Conservation (phyloP, 2,888 invertebrate species). For the Laspeyria flexula region DNA sequence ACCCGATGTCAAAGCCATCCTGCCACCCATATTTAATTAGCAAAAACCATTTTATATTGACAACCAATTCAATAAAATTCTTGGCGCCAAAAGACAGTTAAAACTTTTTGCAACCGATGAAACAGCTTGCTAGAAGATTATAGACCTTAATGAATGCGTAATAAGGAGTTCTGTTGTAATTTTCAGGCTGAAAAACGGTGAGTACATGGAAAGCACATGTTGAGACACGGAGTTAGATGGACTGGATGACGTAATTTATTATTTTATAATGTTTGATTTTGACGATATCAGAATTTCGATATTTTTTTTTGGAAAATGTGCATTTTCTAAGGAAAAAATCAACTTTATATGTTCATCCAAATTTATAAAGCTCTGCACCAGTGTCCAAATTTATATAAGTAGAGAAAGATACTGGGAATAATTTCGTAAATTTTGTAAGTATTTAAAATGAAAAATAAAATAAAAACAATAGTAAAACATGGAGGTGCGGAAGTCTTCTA, state of each 20-base stretch:
- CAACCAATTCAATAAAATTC: constrained; percentile 61
- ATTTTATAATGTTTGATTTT: not conserved
- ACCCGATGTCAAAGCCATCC: too few species aligned
- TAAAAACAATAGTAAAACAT: too few species aligned
- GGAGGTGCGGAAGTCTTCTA: too few species aligned
- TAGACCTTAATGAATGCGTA: not conserved
- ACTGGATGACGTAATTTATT: constrained; percentile 22
- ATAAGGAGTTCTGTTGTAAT: constrained; percentile 9
- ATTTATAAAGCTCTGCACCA: too few species aligned
- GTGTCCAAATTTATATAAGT: too few species aligned
- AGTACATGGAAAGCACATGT: constrained; percentile 50
- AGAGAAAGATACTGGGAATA: too few species aligned
- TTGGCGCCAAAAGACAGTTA: constrained; percentile 71
- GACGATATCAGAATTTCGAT: too few species aligned
- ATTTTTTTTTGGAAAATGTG: too few species aligned
- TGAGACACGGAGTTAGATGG: constrained; percentile 23
- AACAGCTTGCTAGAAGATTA: constrained; percentile 5
- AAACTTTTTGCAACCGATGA: not conserved
- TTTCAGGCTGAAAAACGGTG: constrained; percentile 3
- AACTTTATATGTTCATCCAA: too few species aligned
- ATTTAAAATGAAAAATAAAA: too few species aligned
- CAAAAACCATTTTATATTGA: constrained; percentile 39
- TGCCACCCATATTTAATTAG: not conserved
- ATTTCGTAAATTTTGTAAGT: too few species aligned
- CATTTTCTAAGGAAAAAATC: too few species aligned